Conservation (phyloP, 2,113 vertebrate species). For the Heliornis fulica region DNA sequence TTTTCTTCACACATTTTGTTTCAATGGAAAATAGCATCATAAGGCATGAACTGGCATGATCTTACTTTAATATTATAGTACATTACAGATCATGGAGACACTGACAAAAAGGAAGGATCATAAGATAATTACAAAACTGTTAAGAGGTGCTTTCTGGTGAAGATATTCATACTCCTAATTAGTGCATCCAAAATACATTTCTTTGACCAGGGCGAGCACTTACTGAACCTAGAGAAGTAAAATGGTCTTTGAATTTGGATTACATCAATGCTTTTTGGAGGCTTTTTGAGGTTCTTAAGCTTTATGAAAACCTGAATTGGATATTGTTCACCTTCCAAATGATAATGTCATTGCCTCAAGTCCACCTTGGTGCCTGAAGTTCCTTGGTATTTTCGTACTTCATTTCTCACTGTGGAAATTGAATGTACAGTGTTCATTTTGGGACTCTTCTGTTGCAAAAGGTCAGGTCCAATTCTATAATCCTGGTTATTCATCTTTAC, state of each 20-base stretch:
- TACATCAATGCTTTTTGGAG: neutral
- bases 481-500: neutral
- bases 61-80: neutral
- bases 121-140: neutral
- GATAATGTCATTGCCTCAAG: slow-evolving; percentile 2
- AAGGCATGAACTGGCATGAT: neutral
- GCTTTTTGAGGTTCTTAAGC: neutral
- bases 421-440: slow-evolving; percentile 4
- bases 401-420: neutral
- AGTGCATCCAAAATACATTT: neutral
- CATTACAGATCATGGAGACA: neutral
- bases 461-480: slow-evolving; percentile 8
- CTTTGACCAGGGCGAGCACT: neutral
- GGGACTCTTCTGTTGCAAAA: neutral
- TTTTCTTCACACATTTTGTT: neutral
- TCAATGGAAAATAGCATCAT: neutral
- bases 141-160: neutral
- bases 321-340: slow-evolving; percentile 22
- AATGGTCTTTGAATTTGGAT: neutral
- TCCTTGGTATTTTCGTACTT: neutral
- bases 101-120: neutral
- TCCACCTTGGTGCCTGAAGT: neutral
- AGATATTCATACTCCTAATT: neutral
- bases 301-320: slow-evolving; percentile 3
- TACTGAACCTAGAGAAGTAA: neutral